Base-by-base conservation (phyloP, 2,113 vertebrate species). In the Psophia crepitans region DNA sequence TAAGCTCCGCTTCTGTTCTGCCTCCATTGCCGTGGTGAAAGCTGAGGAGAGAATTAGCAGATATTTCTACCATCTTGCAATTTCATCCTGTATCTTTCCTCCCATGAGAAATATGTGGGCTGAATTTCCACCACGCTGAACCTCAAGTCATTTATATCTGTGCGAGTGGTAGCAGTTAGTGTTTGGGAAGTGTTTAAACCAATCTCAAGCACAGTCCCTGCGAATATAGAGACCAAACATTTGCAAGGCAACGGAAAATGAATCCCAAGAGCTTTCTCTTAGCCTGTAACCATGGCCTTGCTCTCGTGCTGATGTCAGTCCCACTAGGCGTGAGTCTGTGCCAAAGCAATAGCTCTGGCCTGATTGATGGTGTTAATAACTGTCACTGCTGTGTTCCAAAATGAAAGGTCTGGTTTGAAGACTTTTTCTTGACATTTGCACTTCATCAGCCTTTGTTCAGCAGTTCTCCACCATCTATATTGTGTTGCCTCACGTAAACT, bases 361-460 rank as follows among this genome's bases (percentile, higher is more conserved):
- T 97, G 97, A 97, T 96, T 91, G 94, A 97, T 97, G 89, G 84
- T 96, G 91, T 96, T 97, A 95, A 95, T 97, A 97, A 97, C 95
- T 96, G 95, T 97, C 97, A 97, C 65, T 2, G 58, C 93, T 41
- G 49, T 91, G 91, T 46, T 95, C 94, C 77, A 48, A 80, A 94
- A 93, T 91, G 93, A 96, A 96, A 96, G 95, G 93, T 97, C 95
- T 97, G 89, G 58, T 97, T 89, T 93, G 93, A 94, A 90, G 93
- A 96, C 87, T 97, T 94, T 93, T 76, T 92, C 91, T 89, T 96
- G 94, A 95, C 94, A 83, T 91, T 94, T 97, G 93, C 89, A 94
- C 95, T 97, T 96, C 87, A 96, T 97, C 95, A 96, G 89, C 94
- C 91, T 96, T 96, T 96, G 89, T 96, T 97, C 94, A 93, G 96